These are phyloP conservation scores for Psilanteris sp. DNA, from an alignment of 1,140 invertebrate genomes.

Conservation along the genomic window DNA sequence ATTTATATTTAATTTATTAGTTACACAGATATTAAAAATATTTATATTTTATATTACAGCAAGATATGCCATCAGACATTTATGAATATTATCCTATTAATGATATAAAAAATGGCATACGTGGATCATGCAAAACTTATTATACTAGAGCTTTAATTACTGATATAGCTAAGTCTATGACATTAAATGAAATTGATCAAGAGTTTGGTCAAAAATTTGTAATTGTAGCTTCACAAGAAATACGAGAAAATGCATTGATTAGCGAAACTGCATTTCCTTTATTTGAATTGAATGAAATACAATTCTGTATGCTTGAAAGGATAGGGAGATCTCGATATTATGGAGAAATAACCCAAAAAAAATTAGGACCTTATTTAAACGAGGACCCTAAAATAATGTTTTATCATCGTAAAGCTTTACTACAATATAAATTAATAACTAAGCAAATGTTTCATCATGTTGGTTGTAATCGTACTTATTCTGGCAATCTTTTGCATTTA, in stretches of 20 bases:
- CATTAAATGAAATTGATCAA: slow-evolving; percentile 75
- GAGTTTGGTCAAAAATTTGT: slow-evolving; percentile 83
- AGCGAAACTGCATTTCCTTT: slow-evolving; percentile 79
- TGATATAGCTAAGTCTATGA: slow-evolving; percentile 71
- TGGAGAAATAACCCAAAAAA: slow-evolving; percentile 86
- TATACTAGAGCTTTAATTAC: slow-evolving; percentile 78
- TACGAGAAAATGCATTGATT: slow-evolving; percentile 82
- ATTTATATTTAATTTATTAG: no score
- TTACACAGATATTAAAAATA: neutral
- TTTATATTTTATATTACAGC: slow-evolving; percentile 67
- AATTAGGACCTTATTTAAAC: slow-evolving; percentile 75
- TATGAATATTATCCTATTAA: slow-evolving; percentile 83
- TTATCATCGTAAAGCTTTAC: slow-evolving; percentile 84
- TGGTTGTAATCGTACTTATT: slow-evolving; percentile 71
- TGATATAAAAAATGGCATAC: slow-evolving; percentile 79
- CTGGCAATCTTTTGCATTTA: slow-evolving; percentile 82
- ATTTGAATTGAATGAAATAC: slow-evolving; percentile 80
- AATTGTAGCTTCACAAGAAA: slow-evolving; percentile 85
- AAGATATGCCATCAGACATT: slow-evolving; percentile 81
- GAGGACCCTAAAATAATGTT: slow-evolving; percentile 84
- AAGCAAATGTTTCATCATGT: slow-evolving; percentile 82
- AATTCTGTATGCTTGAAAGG: slow-evolving; percentile 88
- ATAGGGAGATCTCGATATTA: slow-evolving; percentile 86
- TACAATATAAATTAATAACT: slow-evolving; percentile 82
- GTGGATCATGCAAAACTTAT: slow-evolving; percentile 86